These are phyloP conservation scores for Schrankia costaestrigalis DNA, from an alignment of 2,888 invertebrate genomes.

Conservation along the genomic window DNA sequence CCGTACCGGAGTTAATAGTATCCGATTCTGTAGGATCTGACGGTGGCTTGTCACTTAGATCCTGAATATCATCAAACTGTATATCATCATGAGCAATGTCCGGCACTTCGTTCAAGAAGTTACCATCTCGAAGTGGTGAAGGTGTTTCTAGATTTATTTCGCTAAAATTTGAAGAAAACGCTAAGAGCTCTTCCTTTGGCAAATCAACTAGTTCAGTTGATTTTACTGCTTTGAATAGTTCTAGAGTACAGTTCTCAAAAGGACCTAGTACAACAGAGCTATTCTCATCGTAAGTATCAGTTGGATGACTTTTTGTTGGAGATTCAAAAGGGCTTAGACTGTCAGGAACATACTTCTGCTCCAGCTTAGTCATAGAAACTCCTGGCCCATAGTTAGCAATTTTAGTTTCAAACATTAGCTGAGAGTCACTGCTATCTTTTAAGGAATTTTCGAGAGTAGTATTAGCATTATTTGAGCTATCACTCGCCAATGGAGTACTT, in stretches of 20 bases:
- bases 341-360: slow-evolving; percentile 56
- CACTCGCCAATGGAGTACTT: slow-evolving; percentile 65
- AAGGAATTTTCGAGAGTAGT: slow-evolving; percentile 41
- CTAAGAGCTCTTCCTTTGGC: slow-evolving; percentile 71
- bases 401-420: slow-evolving; percentile 43
- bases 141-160: slow-evolving; percentile 74
- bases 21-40: slow-evolving; percentile 44
- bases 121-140: slow-evolving; percentile 67
- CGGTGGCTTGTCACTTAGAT: slow-evolving; percentile 49
- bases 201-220: slow-evolving; percentile 62
- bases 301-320: slow-evolving; percentile 69
- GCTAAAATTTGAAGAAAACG: slow-evolving; percentile 79
- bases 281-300: slow-evolving; percentile 71
- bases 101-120: slow-evolving; percentile 73
- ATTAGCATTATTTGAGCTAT: slow-evolving; percentile 42
- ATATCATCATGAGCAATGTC: slow-evolving; percentile 60
- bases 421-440: slow-evolving; percentile 32
- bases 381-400: slow-evolving; percentile 44
- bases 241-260: slow-evolving; percentile 78
- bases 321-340: slow-evolving; percentile 68
- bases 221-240: slow-evolving; percentile 74
- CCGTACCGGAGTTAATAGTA: slow-evolving; percentile 52
- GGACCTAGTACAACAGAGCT: slow-evolving; percentile 81
- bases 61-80: slow-evolving; percentile 55
- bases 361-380: slow-evolving; percentile 46